Evolutionary conservation across 2,113 vertebrate genomes (phyloP), one percentile per base, ranked within the genome.

Genomic region (Pogonocichla stellata): DNA sequence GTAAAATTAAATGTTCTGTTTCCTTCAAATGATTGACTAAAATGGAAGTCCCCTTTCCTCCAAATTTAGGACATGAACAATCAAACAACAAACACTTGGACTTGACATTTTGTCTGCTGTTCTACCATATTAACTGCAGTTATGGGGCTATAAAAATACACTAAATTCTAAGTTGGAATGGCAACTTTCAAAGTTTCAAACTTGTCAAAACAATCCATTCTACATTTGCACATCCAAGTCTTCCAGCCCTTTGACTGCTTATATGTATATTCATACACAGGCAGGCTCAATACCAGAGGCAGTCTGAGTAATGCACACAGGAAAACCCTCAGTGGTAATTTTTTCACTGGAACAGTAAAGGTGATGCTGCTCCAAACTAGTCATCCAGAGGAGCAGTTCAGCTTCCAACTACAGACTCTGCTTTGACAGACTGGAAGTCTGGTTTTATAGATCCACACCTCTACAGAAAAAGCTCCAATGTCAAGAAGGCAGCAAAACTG

Each of bases 221-320:
- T n/a, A n/a, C 7, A 8, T 60, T 93, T 67, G 53, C 53, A 85
- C 16, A 72, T 19, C 22, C 40, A 65, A 10, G 12, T 73, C 54
- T 92, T 72, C 43, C n/a, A 43, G 36, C n/a, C 14, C 31, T 79
- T 69, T 83, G 54, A 40, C 28, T 86, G 50, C 6, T 54, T 25
- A 14, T 51, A 51, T 51, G 26, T 7, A 26, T 34, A 31, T 56
- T 38, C 25, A 69, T 17, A 36, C 5, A 26, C 22, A 62, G 25
- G 42, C 54, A 83, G 19, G 47, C 36, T 69, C 56, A 48, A 8
- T 17, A 88, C 7, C 0, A 0, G 20, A 43, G n/a, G 25, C 1
- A 0, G 28, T 56, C 36, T 31, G 53, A 65, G 36, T 4, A 47
- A 9, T 6, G 10, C 43, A 38, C 18, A 31, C 8, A 53, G 40